Evolutionary conservation across 92 coral and sea anemone genomes (phyloP).

Genomic region (Metridium senile): DNA sequence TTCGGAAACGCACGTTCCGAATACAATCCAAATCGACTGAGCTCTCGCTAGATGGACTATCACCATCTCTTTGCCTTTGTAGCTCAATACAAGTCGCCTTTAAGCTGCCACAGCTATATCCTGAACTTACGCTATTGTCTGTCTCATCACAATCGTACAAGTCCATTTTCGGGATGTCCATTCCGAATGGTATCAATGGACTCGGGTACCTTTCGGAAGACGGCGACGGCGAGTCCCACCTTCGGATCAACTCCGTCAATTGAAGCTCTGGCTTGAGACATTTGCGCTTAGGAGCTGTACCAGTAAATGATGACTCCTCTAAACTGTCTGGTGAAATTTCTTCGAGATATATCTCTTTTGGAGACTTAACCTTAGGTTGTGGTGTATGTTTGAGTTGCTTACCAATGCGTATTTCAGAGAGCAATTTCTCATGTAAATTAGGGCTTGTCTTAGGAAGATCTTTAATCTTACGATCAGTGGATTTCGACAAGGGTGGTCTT

Average conservation of each 20-base stretch:
- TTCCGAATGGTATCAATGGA: slow-evolving; percentile 33
- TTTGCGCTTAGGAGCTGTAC: slow-evolving; percentile 63
- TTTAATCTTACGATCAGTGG: slow-evolving; percentile 69
- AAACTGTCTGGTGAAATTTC: slow-evolving; percentile 57
- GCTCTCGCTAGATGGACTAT: slow-evolving; percentile 20
- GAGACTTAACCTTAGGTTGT: slow-evolving; percentile 60
- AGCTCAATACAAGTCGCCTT: slow-evolving; percentile 31
- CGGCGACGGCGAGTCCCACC: slow-evolving; percentile 80
- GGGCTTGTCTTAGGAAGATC: slow-evolving; percentile 59
- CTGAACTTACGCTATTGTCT: slow-evolving; percentile 3
- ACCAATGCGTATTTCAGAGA: slow-evolving; percentile 65
- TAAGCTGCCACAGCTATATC: slow-evolving; percentile 15
- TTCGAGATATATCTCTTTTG: slow-evolving; percentile 69
- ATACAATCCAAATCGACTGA: slow-evolving; percentile 66
- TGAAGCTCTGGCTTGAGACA: slow-evolving; percentile 73
- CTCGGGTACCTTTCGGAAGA: slow-evolving; percentile 62
- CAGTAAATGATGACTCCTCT: slow-evolving; percentile 25
- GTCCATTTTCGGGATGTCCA: slow-evolving; percentile 10
- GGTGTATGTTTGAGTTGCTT: slow-evolving; percentile 63
- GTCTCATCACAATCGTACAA: slow-evolving; percentile 1
- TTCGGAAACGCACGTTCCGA: slow-evolving; percentile 63
- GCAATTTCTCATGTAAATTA: slow-evolving; percentile 63
- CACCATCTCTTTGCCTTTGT: slow-evolving; percentile 24
- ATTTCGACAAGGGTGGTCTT: slow-evolving; percentile 81
- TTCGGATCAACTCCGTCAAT: slow-evolving; percentile 63